Evolutionary conservation across 2,113 vertebrate species (phyloP).

Genomic region (Myotis yumanensis): DNA sequence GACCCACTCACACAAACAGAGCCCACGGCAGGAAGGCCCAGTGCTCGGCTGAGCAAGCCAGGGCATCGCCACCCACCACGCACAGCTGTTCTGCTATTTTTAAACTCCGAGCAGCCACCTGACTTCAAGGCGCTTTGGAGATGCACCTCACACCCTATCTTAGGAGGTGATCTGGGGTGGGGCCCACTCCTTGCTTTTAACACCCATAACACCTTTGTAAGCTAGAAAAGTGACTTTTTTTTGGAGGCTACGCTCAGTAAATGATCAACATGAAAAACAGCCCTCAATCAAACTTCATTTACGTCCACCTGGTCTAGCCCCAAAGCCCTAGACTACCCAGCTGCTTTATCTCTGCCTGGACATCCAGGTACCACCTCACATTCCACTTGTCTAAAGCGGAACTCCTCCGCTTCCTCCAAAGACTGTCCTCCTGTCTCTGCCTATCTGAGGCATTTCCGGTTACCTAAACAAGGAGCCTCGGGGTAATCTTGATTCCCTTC

Average conservation of each 20-base stretch:
- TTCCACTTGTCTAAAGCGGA: background rate
- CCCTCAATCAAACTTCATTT: background rate
- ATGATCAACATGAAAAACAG: background rate
- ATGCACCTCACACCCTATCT: background rate
- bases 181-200: background rate
- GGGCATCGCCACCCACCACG: background rate
- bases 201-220: background rate
- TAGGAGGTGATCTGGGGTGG: background rate
- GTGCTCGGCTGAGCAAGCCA: background rate
- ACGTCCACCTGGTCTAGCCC: background rate
- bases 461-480: background rate
- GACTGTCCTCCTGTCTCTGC: background rate
- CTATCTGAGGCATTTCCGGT: background rate
- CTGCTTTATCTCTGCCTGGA: background rate
- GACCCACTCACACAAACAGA: background rate
- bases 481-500: background rate
- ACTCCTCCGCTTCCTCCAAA: background rate
- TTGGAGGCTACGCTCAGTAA: background rate
- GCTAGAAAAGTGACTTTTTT: background rate
- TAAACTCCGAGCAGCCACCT: conserved; percentile 20
- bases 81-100: conserved; percentile 63
- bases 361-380: background rate
- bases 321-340: accelerated
- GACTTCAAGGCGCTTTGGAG: background rate
- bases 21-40: background rate